Percentiles rank a stretch among this genome's conserved stretches.
Evolutionary conservation across 2,888 invertebrate genomes (phyloP).

Genomic region (Pandemis corylana): DNA sequence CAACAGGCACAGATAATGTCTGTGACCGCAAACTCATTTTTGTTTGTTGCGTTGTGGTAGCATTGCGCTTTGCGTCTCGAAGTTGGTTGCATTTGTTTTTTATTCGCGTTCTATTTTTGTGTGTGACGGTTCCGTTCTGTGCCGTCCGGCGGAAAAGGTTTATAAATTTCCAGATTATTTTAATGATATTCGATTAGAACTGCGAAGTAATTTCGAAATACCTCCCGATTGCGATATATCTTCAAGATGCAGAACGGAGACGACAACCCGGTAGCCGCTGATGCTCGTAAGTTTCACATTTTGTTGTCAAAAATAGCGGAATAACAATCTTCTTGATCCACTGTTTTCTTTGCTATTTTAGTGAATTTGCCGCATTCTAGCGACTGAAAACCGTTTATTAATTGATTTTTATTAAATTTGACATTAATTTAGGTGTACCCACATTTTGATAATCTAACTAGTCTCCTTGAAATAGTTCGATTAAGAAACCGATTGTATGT

Average conservation of each 20-base stretch:
- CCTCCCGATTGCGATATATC: slow-evolving; percentile 72
- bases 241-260: slow-evolving; percentile 82
- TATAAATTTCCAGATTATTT: slow-evolving; percentile 71
- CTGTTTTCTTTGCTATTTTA: slow-evolving; percentile 66
- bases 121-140: slow-evolving; percentile 83
- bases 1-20: slow-evolving; percentile 7
- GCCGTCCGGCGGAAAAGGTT: slow-evolving; percentile 72
- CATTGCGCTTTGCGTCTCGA: slow-evolving; percentile 53
- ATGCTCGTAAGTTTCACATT: slow-evolving; percentile 72
- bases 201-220: slow-evolving; percentile 61
- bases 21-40: slow-evolving; percentile 44
- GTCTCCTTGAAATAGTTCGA: slow-evolving; percentile 29
- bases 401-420: slow-evolving; percentile 43
- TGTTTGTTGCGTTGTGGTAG: slow-evolving; percentile 46
- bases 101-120: slow-evolving; percentile 85
- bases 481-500: slow-evolving; percentile 32
- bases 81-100: slow-evolving; percentile 79
- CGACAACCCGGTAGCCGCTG: slow-evolving; percentile 68
- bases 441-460: slow-evolving; percentile 50
- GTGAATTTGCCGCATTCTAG: slow-evolving; percentile 49
- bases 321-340: slow-evolving; percentile 63
- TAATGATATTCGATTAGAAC: slow-evolving; percentile 73
- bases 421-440: slow-evolving; percentile 70
- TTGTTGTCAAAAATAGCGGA: slow-evolving; percentile 71
- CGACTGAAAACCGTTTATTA: slow-evolving; percentile 45